These are phyloP conservation scores for Copidosoma floridanum DNA, from an alignment of 1,140 invertebrate genomes.

Conservation along the genomic window DNA sequence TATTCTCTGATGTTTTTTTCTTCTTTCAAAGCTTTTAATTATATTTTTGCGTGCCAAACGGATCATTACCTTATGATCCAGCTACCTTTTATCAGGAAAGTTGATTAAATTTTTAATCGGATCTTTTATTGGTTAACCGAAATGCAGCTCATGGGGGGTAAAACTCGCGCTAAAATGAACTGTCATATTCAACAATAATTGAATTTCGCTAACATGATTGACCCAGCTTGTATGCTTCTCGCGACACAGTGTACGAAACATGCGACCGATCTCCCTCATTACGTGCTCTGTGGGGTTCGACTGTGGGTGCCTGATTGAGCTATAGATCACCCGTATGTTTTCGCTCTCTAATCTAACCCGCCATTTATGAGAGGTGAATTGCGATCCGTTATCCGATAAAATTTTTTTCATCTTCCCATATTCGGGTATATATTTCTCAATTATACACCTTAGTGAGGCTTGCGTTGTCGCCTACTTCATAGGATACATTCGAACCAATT, in stretches of 20 bases:
- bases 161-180: not conserved
- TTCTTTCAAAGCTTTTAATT: no score
- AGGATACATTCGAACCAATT: constrained; percentile 3
- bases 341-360: not conserved
- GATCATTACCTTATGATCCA: no score
- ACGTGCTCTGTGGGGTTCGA: not conserved
- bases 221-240: not conserved
- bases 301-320: no score
- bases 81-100: no score
- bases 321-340: not conserved
- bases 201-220: not conserved
- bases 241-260: not conserved
- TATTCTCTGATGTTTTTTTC: no score
- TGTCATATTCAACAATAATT: not conserved
- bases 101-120: not conserved
- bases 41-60: no score
- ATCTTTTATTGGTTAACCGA: not conserved
- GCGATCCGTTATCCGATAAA: constrained; percentile 30
- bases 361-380: constrained; percentile 35
- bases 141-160: not conserved
- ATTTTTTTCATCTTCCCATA: constrained; percentile 11
- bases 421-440: not conserved
- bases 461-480: constrained; percentile 2
- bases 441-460: not conserved
- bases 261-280: not conserved